phyloP scores from a whole-genome alignment of 2,888 invertebrate genomes.

The Lasioglossum morio region DNA sequence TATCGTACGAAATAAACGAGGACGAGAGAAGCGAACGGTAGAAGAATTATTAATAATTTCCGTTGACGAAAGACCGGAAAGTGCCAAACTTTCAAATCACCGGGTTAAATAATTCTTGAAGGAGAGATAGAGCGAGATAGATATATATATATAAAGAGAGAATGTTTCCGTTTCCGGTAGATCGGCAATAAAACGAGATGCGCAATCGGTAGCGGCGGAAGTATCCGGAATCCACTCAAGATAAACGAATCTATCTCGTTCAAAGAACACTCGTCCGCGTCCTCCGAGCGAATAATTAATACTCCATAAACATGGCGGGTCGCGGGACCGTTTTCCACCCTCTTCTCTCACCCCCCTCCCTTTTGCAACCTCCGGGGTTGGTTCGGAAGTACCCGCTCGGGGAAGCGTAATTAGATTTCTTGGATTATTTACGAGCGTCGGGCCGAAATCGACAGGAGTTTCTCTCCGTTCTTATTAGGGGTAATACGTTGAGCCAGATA shows the following conservation, averaged over 20 bases:
- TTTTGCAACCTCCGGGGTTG: background rate
- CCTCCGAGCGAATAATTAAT: constrained; percentile 22
- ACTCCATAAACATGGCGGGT: constrained; percentile 17
- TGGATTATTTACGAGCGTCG: constrained; percentile 37
- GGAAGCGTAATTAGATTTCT: constrained; percentile 38
- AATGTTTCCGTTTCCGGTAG: background rate
- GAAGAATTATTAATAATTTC: background rate
- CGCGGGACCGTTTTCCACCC: background rate
- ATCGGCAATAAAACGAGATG: background rate
- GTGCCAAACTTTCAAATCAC: background rate
- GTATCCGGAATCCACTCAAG: background rate
- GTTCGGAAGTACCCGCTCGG: background rate
- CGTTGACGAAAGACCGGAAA: background rate
- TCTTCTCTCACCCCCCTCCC: background rate
- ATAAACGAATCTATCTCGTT: background rate
- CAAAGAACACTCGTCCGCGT: background rate
- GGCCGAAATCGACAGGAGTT: constrained; percentile 59
- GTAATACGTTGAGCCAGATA: constrained; percentile 69
- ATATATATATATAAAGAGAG: too few relatives aligned
- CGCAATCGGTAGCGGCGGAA: background rate
- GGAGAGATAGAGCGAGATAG: background rate
- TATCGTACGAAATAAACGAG: background rate
- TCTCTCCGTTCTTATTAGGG: constrained; percentile 74
- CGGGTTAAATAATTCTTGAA: background rate
- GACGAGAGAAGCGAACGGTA: background rate